Base-by-base conservation (phyloP, 2,113 vertebrate species). In the Eulemur macaco region DNA sequence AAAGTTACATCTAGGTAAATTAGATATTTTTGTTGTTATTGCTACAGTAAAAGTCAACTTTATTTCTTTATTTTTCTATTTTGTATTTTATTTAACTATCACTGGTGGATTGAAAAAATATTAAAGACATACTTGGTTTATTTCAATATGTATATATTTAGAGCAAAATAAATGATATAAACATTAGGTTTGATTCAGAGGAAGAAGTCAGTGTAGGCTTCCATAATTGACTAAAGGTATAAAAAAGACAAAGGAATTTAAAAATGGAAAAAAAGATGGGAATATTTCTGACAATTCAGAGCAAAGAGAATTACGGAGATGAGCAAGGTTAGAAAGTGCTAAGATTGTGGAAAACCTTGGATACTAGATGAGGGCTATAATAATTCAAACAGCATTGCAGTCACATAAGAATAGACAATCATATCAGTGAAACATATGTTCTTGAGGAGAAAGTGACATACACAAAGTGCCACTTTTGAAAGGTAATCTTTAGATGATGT, bases 381-480 rank as follows among this genome's bases (percentile, higher is more conserved):
- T 94, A 94, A 86, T 86, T 89, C 73, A 14, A 89, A 60, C 20
- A 66, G 50, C 73, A 39, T 68, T 82, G 66, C 76, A 82, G 73
- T 82, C 68, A 45, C n/a, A 69, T 9, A 89, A 63, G 78, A 60
- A 68, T 34, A 68, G 80, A 68, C 17, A 27, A 42, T 76, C 29
- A 71, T 63, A 76, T 69, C 50, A 94, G 21, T 42, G 78, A 80
- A 92, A 74, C 60, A 29, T 60, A 50, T 69, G 31, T 86, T 94
- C 54, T 94, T n/a, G 60, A 96, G 54, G n/a, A 84, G 50, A 66
- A 88, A 64, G 23, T 81, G n/a, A 58, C 17, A 23, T 87, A 63
- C 58, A 37, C 47, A 39, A 96, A 92, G 31, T 81, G 37, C 37
- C 52, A 82, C 34, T 71, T 94, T 94, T 80, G 71, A 87, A 93